Conservation (phyloP, 2,888 invertebrate species). For the Celastrina argiolus region DNA sequence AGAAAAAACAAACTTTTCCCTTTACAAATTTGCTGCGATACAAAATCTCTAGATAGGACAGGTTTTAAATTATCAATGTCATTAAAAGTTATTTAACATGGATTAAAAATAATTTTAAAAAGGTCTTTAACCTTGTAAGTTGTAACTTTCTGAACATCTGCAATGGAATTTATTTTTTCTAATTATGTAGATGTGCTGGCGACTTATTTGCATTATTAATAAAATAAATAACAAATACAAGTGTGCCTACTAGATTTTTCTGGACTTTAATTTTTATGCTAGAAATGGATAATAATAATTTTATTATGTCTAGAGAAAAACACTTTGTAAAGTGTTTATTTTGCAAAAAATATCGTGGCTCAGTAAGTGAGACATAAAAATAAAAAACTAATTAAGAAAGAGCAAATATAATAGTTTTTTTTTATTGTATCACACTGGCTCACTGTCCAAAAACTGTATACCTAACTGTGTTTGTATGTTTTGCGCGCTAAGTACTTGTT, state of each 20-base stretch:
- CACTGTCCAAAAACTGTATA: slow-evolving; percentile 9
- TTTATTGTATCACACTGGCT: slow-evolving; percentile 6
- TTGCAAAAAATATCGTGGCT: not conserved
- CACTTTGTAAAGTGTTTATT: not conserved
- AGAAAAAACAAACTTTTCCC: not conserved
- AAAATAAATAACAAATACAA: slow-evolving; percentile 4
- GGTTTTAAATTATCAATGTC: slow-evolving; percentile 9
- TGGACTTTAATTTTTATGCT: not conserved
- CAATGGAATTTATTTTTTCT: slow-evolving; percentile 12
- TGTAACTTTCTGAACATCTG: slow-evolving; percentile 17
- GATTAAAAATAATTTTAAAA: slow-evolving; percentile 7
- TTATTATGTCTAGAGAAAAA: not conserved
- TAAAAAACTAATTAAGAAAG: not conserved
- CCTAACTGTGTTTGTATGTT: slow-evolving; percentile 39
- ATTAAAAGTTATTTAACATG: slow-evolving; percentile 13
- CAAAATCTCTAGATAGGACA: slow-evolving; percentile 1
- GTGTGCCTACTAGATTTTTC: not conserved
- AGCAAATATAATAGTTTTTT: not conserved
- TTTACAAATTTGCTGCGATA: not conserved
- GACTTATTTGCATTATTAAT: slow-evolving; percentile 8
- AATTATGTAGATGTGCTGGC: slow-evolving; percentile 12
- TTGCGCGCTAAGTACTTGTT: slow-evolving; percentile 51
- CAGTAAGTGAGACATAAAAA: not conserved
- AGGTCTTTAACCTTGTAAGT: slow-evolving; percentile 21
- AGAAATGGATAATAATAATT: not conserved